Conservation (phyloP, 2,797 vertebrate genomes). For the Antennarius maculatus region DNA sequence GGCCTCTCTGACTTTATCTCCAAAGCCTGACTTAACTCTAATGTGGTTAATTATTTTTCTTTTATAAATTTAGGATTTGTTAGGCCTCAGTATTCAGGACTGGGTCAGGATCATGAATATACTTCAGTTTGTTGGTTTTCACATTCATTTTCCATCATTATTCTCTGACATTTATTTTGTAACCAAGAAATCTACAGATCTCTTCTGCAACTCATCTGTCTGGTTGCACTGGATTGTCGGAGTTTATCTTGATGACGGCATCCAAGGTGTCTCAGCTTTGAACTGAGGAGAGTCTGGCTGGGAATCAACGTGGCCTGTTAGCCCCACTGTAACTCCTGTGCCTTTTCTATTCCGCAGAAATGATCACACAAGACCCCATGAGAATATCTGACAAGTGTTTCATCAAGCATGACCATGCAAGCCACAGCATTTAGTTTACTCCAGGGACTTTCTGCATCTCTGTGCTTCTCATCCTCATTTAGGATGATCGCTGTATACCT, state of each 20-base stretch:
- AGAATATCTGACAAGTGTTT: slow-evolving; percentile 55
- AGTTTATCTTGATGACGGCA: slow-evolving; percentile 82
- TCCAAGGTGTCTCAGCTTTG: slow-evolving; percentile 75
- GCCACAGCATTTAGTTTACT: slow-evolving; percentile 82
- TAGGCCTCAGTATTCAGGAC: background rate
- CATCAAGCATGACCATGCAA: slow-evolving; percentile 78
- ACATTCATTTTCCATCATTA: background rate
- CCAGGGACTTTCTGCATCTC: slow-evolving; percentile 82
- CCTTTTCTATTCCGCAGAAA: slow-evolving; percentile 70
- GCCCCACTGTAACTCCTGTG: slow-evolving; percentile 78
- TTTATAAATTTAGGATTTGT: background rate
- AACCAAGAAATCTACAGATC: slow-evolving; percentile 63
- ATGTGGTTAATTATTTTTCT: background rate
- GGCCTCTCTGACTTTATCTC: no score
- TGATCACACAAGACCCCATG: slow-evolving; percentile 6
- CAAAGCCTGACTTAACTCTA: background rate
- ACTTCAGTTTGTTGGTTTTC: background rate
- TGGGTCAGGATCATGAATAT: background rate
- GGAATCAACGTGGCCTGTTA: slow-evolving; percentile 77
- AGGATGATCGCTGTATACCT: background rate
- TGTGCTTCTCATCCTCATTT: slow-evolving; percentile 78
- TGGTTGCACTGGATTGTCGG: slow-evolving; percentile 80
- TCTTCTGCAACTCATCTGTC: slow-evolving; percentile 69
- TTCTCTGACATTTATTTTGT: background rate
- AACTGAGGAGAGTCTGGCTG: slow-evolving; percentile 82